Conservation (phyloP, 2,113 vertebrate species). For the Ochotona curzoniae region DNA sequence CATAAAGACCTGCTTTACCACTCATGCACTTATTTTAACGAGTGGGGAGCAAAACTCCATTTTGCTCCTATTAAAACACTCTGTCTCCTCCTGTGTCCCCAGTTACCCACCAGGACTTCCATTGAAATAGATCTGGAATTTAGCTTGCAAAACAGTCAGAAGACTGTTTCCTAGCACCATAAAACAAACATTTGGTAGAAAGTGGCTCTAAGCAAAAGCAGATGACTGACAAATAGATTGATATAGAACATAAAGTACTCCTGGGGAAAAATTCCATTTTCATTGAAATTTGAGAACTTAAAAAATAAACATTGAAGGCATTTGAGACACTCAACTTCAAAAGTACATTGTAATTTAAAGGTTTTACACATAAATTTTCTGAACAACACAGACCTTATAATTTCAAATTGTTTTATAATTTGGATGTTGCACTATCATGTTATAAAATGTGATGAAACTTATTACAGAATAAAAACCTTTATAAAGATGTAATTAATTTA, state of each 20-base stretch:
- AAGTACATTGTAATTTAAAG: not conserved
- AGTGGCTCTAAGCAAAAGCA: slow-evolving; percentile 20
- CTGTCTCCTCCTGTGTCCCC: not conserved
- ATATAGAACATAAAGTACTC: not conserved
- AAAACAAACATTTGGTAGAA: not conserved
- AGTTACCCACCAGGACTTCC: not conserved
- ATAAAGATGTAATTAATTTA: not conserved
- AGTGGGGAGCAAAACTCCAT: too few species aligned
- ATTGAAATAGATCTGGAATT: not conserved
- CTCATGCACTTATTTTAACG: not conserved
- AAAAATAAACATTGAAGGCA: not conserved
- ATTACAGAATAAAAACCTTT: slow-evolving; percentile 5
- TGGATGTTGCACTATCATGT: not conserved
- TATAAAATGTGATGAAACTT: not conserved
- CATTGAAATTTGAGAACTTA: not conserved
- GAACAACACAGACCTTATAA: not conserved
- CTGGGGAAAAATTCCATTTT: not conserved
- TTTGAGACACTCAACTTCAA: not conserved
- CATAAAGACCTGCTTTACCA: not conserved
- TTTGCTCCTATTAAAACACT: too few species aligned
- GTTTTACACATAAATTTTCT: not conserved
- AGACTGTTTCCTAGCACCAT: not conserved
- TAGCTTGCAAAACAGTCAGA: not conserved
- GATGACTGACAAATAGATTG: not conserved
- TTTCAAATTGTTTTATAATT: slow-evolving; percentile 37